Percentiles rank a stretch among this genome's conserved stretches.
These are phyloP conservation scores for Hetaerina titia DNA, from an alignment of 2,888 invertebrate species.

Conservation along the genomic window DNA sequence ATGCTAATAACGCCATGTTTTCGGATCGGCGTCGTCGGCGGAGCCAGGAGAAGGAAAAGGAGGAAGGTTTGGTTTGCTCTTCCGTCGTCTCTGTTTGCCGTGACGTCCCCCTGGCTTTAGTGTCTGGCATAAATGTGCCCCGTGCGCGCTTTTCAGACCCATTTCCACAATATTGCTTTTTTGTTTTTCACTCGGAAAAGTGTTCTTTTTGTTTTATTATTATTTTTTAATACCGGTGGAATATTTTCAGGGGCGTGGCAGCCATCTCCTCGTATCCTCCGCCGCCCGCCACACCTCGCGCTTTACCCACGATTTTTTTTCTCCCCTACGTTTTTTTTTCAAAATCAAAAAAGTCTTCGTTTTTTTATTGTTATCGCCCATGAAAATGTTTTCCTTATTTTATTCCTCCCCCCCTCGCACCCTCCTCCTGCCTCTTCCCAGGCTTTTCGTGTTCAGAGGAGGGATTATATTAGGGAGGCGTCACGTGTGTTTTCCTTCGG, in stretches of 20 bases:
- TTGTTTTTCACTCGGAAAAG: not conserved
- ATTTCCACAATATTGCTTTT: not conserved
- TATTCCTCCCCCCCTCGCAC: no score
- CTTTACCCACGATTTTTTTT: not conserved
- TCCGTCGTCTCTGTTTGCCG: not conserved
- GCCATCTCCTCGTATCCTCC: not conserved
- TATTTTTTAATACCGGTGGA: not conserved
- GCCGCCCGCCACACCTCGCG: not conserved
- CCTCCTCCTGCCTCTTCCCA: no score
- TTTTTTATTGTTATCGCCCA: not conserved
- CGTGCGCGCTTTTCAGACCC: slow-evolving; percentile 4
- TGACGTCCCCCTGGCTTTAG: not conserved
- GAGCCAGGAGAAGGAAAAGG: not conserved
- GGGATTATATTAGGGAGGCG: not conserved
- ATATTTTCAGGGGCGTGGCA: slow-evolving; percentile 27
- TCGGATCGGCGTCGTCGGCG: slow-evolving; percentile 1
- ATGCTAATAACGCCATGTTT: slow-evolving; percentile 1
- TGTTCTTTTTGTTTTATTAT: not conserved
- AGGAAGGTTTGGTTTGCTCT: not conserved
- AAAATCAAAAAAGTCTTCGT: not conserved
- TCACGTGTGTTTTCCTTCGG: not conserved
- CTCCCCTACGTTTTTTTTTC: no score
- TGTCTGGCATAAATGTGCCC: not conserved
- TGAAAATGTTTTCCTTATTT: not conserved
- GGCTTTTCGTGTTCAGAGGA: not conserved